Percentiles rank a stretch among this genome's conserved stretches.
phyloP scores from a whole-genome alignment of 2,113 vertebrate genomes.

The Bettongia penicillata region DNA sequence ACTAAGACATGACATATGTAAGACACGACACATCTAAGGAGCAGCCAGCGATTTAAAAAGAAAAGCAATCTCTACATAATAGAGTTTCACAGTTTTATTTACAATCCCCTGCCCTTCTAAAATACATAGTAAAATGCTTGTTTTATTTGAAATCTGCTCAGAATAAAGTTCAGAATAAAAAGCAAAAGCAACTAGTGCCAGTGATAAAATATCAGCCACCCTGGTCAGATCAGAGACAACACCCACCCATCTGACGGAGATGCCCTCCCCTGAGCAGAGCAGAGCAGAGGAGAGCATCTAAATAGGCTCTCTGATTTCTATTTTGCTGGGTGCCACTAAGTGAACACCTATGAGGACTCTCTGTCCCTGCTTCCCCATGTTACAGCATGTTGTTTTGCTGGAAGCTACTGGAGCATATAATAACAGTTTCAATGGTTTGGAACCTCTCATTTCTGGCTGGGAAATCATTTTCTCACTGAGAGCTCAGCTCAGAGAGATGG shows the following conservation, averaged over 20 bases:
- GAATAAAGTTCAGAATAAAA: background rate
- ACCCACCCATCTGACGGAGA: background rate
- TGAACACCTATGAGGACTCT: background rate
- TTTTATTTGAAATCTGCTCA: background rate
- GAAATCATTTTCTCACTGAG: slow-evolving; percentile 3
- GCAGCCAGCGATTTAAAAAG: background rate
- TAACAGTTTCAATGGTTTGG: slow-evolving; percentile 2
- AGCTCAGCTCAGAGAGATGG: slow-evolving; percentile 4
- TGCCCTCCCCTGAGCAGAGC: background rate
- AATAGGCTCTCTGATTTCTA: slow-evolving; percentile 27
- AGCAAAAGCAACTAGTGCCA: background rate
- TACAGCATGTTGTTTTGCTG: background rate
- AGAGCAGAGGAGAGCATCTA: background rate
- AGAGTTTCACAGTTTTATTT: background rate
- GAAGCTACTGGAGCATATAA: background rate
- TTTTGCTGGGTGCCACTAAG: background rate
- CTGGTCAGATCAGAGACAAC: background rate
- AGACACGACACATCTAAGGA: background rate
- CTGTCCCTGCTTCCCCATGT: slow-evolving; percentile 5
- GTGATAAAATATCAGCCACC: background rate
- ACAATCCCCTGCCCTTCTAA: background rate
- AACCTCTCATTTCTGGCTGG: slow-evolving; percentile 2
- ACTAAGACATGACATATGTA: background rate
- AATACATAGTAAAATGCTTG: background rate
- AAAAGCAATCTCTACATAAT: background rate